phyloP scores from a whole-genome alignment of 1,140 invertebrate genomes.

The Pseudomyrmex flavicornis region DNA sequence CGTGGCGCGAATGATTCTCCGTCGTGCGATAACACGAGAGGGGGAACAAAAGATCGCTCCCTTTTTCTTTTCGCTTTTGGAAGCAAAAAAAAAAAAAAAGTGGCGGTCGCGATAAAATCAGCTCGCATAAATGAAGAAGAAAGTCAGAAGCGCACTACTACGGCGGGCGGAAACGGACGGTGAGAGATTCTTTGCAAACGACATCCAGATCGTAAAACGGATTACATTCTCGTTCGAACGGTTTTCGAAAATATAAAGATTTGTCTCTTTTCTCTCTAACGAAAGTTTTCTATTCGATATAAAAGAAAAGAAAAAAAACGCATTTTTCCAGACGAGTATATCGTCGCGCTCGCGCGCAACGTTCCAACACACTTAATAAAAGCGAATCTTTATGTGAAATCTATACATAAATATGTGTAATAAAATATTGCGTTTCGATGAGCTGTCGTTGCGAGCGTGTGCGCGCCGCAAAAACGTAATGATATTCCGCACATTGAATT shows the following conservation, averaged over 20 bases:
- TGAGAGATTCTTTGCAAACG: conserved; percentile 33
- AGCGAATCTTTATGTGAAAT: too few species aligned
- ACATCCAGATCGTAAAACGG: conserved; percentile 25
- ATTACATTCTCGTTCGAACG: conserved; percentile 9
- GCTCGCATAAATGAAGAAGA: conserved; percentile 34
- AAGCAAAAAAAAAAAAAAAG: neutral
- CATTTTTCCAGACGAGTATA: too few species aligned
- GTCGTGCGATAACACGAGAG: conserved; percentile 30
- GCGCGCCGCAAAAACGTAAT: conserved; percentile 14
- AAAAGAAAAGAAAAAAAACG: too few species aligned
- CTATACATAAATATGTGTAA: neutral
- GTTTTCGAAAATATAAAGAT: conserved; percentile 26
- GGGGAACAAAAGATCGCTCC: conserved; percentile 18
- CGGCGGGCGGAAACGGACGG: conserved; percentile 1
- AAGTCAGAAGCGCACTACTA: conserved; percentile 21
- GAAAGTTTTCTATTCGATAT: neutral
- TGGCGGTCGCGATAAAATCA: conserved; percentile 36
- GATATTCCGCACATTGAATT: conserved; percentile 44
- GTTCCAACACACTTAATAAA: too few species aligned
- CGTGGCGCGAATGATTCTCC: conserved; percentile 46
- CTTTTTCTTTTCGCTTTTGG: neutral
- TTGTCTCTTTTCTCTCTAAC: neutral
- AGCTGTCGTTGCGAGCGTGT: conserved; percentile 10
- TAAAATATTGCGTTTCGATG: conserved; percentile 48
- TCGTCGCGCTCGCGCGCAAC: neutral